A percentile compares a stretch with the other conserved stretches of the same genome.
Conservation (phyloP, 2,888 invertebrate species). For the Frankliniella intonsa region DNA sequence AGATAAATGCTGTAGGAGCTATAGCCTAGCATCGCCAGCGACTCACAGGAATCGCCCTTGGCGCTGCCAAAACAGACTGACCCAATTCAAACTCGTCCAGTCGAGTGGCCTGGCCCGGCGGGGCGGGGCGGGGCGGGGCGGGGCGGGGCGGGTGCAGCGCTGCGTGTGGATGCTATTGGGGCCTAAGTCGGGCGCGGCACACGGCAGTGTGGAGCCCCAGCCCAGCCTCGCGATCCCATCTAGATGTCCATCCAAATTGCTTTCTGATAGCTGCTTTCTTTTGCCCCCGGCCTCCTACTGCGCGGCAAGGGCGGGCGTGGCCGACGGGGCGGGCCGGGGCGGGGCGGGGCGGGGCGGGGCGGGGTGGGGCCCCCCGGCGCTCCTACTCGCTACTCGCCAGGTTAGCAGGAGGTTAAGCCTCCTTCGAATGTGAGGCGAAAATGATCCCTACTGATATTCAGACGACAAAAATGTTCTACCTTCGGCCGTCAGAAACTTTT, state of each 20-base stretch:
- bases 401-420: not conserved
- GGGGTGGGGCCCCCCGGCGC: not conserved
- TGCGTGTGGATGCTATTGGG: not conserved
- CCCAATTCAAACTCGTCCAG: conserved; percentile 18
- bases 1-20: too few species aligned
- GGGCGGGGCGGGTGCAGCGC: not conserved
- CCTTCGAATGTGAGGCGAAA: too few species aligned
- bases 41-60: not conserved
- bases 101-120: not conserved
- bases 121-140: not conserved
- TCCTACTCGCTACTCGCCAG: not conserved
- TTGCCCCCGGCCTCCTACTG: not conserved
- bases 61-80: conserved; percentile 22
- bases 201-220: not conserved
- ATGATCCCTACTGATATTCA: too few species aligned
- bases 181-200: not conserved
- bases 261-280: conserved; percentile 18
- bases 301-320: not conserved
- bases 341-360: not conserved
- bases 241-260: conserved; percentile 12
- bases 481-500: too few species aligned
- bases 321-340: not conserved
- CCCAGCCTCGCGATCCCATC: not conserved
- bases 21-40: too few species aligned
- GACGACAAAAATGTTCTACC: too few species aligned